Base-by-base conservation (phyloP, 2,888 invertebrate genomes). In the Ariolimax columbianus region DNA sequence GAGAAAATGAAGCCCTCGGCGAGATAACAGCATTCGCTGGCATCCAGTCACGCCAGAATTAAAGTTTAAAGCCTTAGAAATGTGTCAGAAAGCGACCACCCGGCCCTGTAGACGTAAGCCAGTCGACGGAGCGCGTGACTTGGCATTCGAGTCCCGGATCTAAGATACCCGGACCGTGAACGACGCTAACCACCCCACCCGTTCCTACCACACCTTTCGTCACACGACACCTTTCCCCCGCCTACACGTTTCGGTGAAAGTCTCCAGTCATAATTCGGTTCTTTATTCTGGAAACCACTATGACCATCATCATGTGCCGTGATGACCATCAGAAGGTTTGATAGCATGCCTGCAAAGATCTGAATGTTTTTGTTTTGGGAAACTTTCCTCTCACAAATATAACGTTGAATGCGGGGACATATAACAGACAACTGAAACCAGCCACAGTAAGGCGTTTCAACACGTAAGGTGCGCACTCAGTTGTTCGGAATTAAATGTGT, bases 31-130 rank as follows among this genome's bases (percentile, higher is more conserved):
- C 82, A 59, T 40, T 73, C 63, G 33, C 38, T 0, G 26, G 59
- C 72, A 47, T 55, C 82, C 33, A 75, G 82, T 82, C 82, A 82
- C 82, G 82, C 51, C 75, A 63, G 82, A 38, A 75, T 82, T 82
- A 82, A 73, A 82, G 73, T 82, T 82, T 82, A 82, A 82, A 82
- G 82, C 82, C 73, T 72, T 17, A 23, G 82, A 73, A 75, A n/a
- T 82, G 82, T 82, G 82, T 59, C 23, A 30, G 73, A 38, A 59
- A 63, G 75, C 75, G 82, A 33, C 82, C 82, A 82, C 82, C 82
- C 82, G 82, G 82, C 2, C 73, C 43, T 40, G n/a, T 19, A 75
- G 75, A 63, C 59, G 40, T 40, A 59, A 75, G 47, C 59, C 51
- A 43, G 82, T n/a, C 72, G 26, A 51, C 55, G 26, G 59, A 19